Evolutionary conservation across 2,888 invertebrate genomes (phyloP).

Genomic region (Cantharis rufa): DNA sequence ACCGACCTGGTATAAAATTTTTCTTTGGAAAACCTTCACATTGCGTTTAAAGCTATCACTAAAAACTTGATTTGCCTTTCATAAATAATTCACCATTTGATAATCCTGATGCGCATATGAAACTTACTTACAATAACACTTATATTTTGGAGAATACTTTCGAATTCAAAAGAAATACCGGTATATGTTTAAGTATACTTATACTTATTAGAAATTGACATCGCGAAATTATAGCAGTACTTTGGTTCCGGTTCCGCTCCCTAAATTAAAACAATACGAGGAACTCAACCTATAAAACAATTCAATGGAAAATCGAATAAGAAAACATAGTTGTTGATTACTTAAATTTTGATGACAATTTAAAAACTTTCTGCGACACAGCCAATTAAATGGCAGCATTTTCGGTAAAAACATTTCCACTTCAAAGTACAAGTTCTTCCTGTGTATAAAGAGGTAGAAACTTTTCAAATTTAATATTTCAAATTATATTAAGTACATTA

Average conservation of each 20-base stretch:
- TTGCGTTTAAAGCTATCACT: background rate
- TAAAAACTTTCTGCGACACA: background rate
- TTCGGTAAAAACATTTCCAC: background rate
- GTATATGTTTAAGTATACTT: background rate
- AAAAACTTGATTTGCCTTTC: background rate
- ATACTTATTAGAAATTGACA: background rate
- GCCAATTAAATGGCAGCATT: background rate
- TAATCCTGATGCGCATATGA: background rate
- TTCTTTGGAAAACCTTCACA: background rate
- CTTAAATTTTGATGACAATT: background rate
- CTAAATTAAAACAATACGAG: slow-evolving; percentile 33
- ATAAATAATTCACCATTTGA: background rate
- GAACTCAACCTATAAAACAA: slow-evolving; percentile 32
- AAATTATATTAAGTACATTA: too few species aligned
- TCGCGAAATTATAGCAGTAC: background rate
- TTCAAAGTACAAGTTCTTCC: background rate
- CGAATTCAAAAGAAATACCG: background rate
- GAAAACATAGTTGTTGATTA: slow-evolving; percentile 1
- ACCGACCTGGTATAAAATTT: background rate
- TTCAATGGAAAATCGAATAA: slow-evolving; percentile 29
- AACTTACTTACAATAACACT: background rate
- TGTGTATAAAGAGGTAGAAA: too few species aligned
- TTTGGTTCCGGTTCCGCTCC: slow-evolving; percentile 25
- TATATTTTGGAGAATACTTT: background rate
- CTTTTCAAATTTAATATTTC: too few species aligned